A percentile compares a stretch with the other conserved stretches of the same genome.
Evolutionary conservation across 1,140 invertebrate genomes (phyloP).

Genomic region (Argopecten irradians): DNA sequence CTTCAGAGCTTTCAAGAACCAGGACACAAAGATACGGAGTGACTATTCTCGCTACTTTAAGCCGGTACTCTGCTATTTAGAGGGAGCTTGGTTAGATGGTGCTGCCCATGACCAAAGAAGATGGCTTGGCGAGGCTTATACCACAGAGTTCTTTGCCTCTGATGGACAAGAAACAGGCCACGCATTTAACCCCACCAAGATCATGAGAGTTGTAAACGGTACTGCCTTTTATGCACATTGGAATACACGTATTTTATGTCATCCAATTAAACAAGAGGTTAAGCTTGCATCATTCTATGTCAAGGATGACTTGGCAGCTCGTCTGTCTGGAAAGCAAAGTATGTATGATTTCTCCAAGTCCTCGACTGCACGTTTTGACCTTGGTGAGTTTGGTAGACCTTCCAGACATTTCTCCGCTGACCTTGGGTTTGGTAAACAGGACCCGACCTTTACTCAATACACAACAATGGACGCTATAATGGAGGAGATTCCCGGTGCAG

Average conservation of each 20-base stretch:
- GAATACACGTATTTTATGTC: slow-evolving; percentile 71
- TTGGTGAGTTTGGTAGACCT: slow-evolving; percentile 27
- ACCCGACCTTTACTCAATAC: slow-evolving; percentile 31
- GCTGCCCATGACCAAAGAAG: slow-evolving; percentile 58
- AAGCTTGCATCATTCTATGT: slow-evolving; percentile 52
- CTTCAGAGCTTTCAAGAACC: slow-evolving; percentile 67
- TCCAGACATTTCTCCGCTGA: slow-evolving; percentile 29
- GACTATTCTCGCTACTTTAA: slow-evolving; percentile 70
- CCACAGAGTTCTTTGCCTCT: slow-evolving; percentile 58
- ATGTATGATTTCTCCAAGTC: slow-evolving; percentile 36
- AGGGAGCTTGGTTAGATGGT: slow-evolving; percentile 68
- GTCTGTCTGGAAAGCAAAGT: slow-evolving; percentile 46
- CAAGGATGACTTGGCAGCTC: slow-evolving; percentile 60
- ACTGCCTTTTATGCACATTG: slow-evolving; percentile 62
- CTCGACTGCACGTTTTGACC: slow-evolving; percentile 51
- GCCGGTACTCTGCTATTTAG: slow-evolving; percentile 70
- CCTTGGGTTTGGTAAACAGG: slow-evolving; percentile 41
- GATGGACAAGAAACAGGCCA: slow-evolving; percentile 58
- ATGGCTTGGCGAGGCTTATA: slow-evolving; percentile 60
- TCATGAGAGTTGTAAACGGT: slow-evolving; percentile 55
- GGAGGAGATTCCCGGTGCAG: slow-evolving; percentile 67
- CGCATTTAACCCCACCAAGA: slow-evolving; percentile 55
- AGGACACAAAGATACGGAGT: slow-evolving; percentile 51
- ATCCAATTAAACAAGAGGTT: slow-evolving; percentile 60
- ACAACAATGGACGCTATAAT: slow-evolving; percentile 62